Evolutionary conservation across 2,797 vertebrate species (phyloP), one percentile per base, ranked within the genome.

Genomic region (Hirundo rustica): DNA sequence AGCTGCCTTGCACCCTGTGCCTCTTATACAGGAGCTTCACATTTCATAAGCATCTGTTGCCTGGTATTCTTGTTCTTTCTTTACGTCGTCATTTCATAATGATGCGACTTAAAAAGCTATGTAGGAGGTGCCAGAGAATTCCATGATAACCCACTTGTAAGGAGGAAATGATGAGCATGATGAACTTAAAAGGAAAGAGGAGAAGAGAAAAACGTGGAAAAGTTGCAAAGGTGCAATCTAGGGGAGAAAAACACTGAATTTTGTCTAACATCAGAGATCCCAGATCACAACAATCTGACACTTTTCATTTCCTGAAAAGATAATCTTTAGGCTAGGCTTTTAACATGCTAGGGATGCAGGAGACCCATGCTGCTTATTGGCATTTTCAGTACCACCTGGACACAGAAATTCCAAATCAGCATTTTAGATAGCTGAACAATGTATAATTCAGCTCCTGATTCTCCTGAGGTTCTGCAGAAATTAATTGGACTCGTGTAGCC

Each of bases 41-140:
- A 53, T 88, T 85, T 77, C 75, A 62, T 70, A 80, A 88, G 89
- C 75, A 53, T 85, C 40, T 77, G 44, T 47, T 61, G 29, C 72
- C 48, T 88, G 82, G 21, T 81, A 34, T 92, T 83, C 85, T 87
- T 65, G 74, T 94, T 90, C 75, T 79, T 86, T 53, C 64, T 87
- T 94, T 89, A 77, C 13, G 0, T 87, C 30, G 51, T 94, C 48
- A 72, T 95, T 96, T 94, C 75, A 36, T 88, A 92, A 92, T 91
- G 88, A 75, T 61, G 62, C 0, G 1, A 89, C 62, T 96, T 86
- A 29, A 84, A 92, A 89, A 88, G 76, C 85, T 78, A 72, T 45
- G 85, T 91, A 72, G 93, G 89, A 94, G 82, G 82, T 92, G 79
- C 91, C 34, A 66, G 76, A 91, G 70, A 81, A 78, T 88, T 83